Base-by-base conservation (phyloP, 2,797 vertebrate genomes). In the Pseudochirops cupreus region DNA sequence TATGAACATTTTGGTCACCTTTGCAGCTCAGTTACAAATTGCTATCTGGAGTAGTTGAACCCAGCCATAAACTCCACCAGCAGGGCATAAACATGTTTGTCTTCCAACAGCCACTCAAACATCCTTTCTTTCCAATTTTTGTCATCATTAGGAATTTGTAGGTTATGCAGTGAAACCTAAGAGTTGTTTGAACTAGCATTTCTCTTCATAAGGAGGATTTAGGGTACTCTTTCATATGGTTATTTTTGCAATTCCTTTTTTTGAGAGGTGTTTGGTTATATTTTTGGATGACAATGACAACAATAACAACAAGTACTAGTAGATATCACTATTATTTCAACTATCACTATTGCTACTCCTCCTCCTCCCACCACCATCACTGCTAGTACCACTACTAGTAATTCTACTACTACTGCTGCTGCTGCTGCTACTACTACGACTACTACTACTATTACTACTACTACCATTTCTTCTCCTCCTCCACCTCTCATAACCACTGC, bases 361-460 rank as follows among this genome's bases (percentile, higher is more conserved):
- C 24, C 56, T 21, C 26, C 6, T 57, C 24, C 6, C 21, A 26
- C 56, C 4, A 26, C 56, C 21, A 57, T 16, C 26, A 57, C 56
- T 57, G 5, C 56, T 57, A 57, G 21, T 57, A 52, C 50, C 50
- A 52, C 50, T 52, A 52, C 50, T 52, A 52, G 6, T 55, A 55
- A 10, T 55, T 55, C 11, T 12, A 55, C 57, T 10, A 29, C 10
- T 1, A 29, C 28, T 28, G 11, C 29, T 28, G 11, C 28, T 29
- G 28, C 58, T 10, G 7, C 4, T 9, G 7, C 7, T 5, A 7
- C 4, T 9, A 7, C 53, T 52, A 5, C 2, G 2, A 5, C 50
- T 52, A 5, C 50, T 52, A 5, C 50, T 52, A 5, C 50, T 52
- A 1, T 31, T 12, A 62, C 59, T 62, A 33, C 31, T 33, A 62